A percentile compares a stretch with the other conserved stretches of the same genome.
Conservation (phyloP, 2,888 invertebrate genomes). For the Andrena fulva region DNA sequence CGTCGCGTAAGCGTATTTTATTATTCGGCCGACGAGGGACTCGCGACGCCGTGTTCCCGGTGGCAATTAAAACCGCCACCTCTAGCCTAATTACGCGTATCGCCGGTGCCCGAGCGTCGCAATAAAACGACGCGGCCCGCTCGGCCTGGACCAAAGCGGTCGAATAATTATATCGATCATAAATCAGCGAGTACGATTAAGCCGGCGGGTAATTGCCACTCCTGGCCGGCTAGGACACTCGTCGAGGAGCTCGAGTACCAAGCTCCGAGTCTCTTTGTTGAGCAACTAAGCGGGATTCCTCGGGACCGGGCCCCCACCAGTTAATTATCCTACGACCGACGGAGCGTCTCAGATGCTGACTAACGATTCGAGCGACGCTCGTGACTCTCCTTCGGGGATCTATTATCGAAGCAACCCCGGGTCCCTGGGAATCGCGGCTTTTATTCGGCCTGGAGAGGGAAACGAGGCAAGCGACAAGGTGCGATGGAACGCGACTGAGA, state of each 20-base stretch:
- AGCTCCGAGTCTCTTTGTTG: conserved; percentile 14
- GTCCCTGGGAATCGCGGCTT: conserved; percentile 39
- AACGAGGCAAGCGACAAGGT: background rate
- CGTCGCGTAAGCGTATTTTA: conserved; percentile 5
- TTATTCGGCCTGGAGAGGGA: conserved; percentile 54
- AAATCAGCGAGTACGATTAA: conserved; percentile 57
- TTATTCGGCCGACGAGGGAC: conserved; percentile 5
- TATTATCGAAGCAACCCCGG: conserved; percentile 29
- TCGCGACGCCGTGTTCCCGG: background rate
- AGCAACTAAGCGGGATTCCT: conserved; percentile 30
- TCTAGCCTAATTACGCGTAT: conserved; percentile 45
- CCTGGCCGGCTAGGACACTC: conserved; percentile 13
- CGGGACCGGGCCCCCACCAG: conserved; percentile 11
- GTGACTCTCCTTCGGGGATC: conserved; percentile 31
- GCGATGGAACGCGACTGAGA: background rate
- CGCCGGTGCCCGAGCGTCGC: background rate
- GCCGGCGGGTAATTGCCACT: conserved; percentile 48
- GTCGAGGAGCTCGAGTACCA: background rate
- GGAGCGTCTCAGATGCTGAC: conserved; percentile 16
- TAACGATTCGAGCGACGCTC: conserved; percentile 41
- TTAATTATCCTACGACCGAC: conserved; percentile 56
- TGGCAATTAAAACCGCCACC: conserved; percentile 44
- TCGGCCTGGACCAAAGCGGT: conserved; percentile 10
- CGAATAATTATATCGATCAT: conserved; percentile 58
- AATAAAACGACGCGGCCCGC: conserved; percentile 17